A percentile compares a stretch with the other conserved stretches of the same genome.
These are phyloP conservation scores for Reinhardtius hippoglossoides DNA, from an alignment of 2,113 vertebrate genomes.

Conservation along the genomic window DNA sequence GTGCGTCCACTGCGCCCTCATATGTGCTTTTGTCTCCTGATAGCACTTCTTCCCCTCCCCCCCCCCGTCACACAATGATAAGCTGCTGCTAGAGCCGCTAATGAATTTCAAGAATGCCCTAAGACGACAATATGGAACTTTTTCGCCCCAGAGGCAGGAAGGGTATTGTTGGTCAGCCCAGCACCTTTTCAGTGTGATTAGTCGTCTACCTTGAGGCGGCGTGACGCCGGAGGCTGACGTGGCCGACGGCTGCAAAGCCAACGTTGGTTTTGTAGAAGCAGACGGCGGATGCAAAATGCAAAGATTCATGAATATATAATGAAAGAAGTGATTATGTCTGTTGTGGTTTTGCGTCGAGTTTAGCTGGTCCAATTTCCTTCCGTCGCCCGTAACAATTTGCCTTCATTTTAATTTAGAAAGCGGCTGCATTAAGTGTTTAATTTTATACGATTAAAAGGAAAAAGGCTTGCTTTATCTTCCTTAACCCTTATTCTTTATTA, in stretches of 20 bases:
- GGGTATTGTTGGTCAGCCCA: constrained; percentile 3
- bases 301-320: constrained; percentile 2
- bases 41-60: constrained; percentile 7
- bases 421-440: neutral
- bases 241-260: constrained; percentile 40
- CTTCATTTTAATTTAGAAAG: constrained; percentile 6
- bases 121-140: constrained; percentile 11
- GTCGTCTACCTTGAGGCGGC: constrained; percentile 8
- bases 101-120: constrained; percentile 25
- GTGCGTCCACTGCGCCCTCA: constrained; percentile 20
- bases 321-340: neutral
- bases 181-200: constrained; percentile 29
- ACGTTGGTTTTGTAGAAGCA: constrained; percentile 15
- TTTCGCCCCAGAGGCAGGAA: constrained; percentile 14
- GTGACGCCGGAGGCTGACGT: constrained; percentile 11
- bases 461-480: neutral
- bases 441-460: neutral
- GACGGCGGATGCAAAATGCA: neutral
- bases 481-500: neutral
- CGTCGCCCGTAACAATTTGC: neutral
- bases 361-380: no score
- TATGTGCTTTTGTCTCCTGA: constrained; percentile 37
- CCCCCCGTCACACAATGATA: constrained; percentile 26
- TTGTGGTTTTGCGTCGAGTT: constrained; percentile 7
- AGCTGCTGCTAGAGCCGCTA: neutral